Percentiles rank a stretch among this genome's conserved stretches.
Evolutionary conservation across 1,140 invertebrate species (phyloP).

Genomic region (Saccostrea echinata): DNA sequence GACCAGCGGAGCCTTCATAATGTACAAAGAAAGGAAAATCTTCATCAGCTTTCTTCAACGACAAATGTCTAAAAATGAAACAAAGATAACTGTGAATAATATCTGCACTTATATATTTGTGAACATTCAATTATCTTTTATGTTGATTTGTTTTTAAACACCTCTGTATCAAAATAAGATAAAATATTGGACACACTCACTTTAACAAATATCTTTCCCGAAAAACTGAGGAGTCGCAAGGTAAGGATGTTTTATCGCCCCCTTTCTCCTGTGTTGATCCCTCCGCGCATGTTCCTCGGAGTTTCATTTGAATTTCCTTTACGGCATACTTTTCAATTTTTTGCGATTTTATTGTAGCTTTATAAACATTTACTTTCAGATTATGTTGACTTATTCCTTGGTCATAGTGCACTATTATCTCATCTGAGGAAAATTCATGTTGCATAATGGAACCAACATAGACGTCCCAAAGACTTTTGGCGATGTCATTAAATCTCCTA

Average conservation of each 20-base stretch:
- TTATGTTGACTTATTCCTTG: neutral
- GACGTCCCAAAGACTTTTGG: slow-evolving; percentile 20
- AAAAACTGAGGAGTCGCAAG: neutral
- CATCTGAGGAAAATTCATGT: neutral
- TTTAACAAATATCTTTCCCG: slow-evolving; percentile 1
- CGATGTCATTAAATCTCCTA: neutral
- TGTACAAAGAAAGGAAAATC: slow-evolving; percentile 6
- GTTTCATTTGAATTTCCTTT: neutral
- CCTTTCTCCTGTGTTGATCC: neutral
- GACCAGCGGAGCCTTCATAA: slow-evolving; percentile 1
- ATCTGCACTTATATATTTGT: too few relatives aligned
- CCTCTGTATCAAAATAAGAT: too few relatives aligned
- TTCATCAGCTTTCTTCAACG: slow-evolving; percentile 4
- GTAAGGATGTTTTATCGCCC: neutral
- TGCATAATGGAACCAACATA: neutral
- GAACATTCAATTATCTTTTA: too few relatives aligned
- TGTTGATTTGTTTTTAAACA: too few relatives aligned
- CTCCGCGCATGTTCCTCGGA: neutral
- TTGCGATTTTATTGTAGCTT: neutral
- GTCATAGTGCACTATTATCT: neutral
- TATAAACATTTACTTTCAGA: neutral
- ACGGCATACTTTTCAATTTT: neutral
- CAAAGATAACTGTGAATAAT: neutral
- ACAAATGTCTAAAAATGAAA: slow-evolving; percentile 5
- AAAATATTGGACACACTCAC: neutral